Base-by-base conservation (phyloP, 2,113 vertebrate genomes). In the Microcebus jonahi region DNA sequence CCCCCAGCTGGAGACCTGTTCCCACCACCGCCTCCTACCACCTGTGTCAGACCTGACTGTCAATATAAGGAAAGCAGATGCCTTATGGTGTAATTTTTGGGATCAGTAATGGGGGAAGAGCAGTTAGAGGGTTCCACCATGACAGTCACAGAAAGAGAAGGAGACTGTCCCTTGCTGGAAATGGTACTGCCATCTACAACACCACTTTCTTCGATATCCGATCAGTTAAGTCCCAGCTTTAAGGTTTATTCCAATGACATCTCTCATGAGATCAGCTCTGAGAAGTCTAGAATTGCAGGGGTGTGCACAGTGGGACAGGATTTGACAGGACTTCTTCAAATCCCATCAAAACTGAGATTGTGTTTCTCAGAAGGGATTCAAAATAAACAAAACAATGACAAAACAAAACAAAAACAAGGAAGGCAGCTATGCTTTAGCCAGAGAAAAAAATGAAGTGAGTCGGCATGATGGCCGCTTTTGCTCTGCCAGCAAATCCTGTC, bases 171-270 rank as follows among this genome's bases (percentile, higher is more conserved):
- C 1, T n/a, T 71, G 27, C 55, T 71, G 55, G 61, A 77, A 29
- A 65, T 59, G 34, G 31, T 57, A 21, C 45, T 71, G 29, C 45
- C 42, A 48, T 85, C 71, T 39, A 21, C 27, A 88, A 88, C 31
- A 84, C 91, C 27, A 92, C 73, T 93, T 84, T 90, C 79, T 77
- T 84, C 29, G 53, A 77, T 71, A 86, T 23, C 31, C 73, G 53
- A 53, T 83, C 68, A 84, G 14, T n/a, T 17, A 57, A 84, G 13
- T 21, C 36, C 15, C 29, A 50, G 17, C 59, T 71, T 84, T 59
- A 82, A 48, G 57, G 17, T 57, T 83, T 94, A 87, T 39, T 92
- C 61, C 68, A 87, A 82, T 55, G 45, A 96, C 6, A 20, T 3
- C 17, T 13, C 59, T 86, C 65, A 39, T 65, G 36, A 18, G 15